These are phyloP conservation scores for Magallana ariakensis DNA, from an alignment of 1,140 invertebrate species.

Conservation along the genomic window DNA sequence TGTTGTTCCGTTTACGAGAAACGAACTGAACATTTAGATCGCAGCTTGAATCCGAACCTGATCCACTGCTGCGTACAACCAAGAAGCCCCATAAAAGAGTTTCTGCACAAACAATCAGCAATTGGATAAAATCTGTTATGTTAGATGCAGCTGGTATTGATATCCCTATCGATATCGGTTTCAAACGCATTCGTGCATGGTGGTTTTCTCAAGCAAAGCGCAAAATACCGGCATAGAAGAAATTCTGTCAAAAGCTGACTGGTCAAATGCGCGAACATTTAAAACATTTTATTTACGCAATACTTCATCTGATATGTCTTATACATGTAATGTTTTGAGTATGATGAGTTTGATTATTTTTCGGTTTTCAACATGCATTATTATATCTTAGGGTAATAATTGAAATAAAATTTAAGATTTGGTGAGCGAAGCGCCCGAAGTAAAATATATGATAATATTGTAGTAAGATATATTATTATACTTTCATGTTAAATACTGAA, in stretches of 20 bases:
- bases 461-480: neutral
- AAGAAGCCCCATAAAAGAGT: no score
- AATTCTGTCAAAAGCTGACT: slow-evolving; percentile 42
- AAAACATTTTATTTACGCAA: slow-evolving; percentile 33
- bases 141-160: slow-evolving; percentile 30
- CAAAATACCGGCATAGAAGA: slow-evolving; percentile 2
- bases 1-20: slow-evolving; percentile 32
- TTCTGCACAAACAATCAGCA: slow-evolving; percentile 33
- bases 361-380: slow-evolving; percentile 45
- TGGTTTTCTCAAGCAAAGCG: slow-evolving; percentile 38
- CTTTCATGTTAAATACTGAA: no score
- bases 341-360: neutral
- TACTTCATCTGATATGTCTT: neutral
- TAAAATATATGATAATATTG: slow-evolving; percentile 12
- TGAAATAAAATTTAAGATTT: slow-evolving; percentile 35
- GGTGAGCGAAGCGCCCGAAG: slow-evolving; percentile 32
- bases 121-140: slow-evolving; percentile 45
- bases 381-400: slow-evolving; percentile 25
- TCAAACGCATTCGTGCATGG: slow-evolving; percentile 38
- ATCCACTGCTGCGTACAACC: slow-evolving; percentile 22
- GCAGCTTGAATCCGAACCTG: neutral
- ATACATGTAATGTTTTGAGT: neutral
- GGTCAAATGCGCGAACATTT: slow-evolving; percentile 27
- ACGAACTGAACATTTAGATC: no score
- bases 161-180: slow-evolving; percentile 13